Conservation (phyloP, 2,888 invertebrate genomes). For the Heteromurus nitidus region DNA sequence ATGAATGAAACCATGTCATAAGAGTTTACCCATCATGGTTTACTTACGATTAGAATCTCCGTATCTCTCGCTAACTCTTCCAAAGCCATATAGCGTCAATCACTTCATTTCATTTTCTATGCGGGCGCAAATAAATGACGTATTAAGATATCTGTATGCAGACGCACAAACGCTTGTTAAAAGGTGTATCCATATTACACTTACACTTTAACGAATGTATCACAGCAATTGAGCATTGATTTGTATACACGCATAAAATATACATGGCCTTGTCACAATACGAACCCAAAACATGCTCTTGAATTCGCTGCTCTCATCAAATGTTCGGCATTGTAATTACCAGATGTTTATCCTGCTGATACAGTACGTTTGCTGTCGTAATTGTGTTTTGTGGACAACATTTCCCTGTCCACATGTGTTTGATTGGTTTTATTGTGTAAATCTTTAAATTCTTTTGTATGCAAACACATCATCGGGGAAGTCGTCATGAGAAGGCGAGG, state of each 20-base stretch:
- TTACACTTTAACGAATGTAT: neutral
- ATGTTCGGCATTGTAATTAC: constrained; percentile 12
- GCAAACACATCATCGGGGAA: neutral
- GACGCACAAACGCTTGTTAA: too few relatives aligned
- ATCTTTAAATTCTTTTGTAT: constrained; percentile 18
- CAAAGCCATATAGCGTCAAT: too few relatives aligned
- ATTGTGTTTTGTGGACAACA: neutral
- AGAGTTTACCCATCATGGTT: neutral
- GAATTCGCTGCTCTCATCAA: constrained; percentile 7
- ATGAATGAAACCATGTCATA: constrained; percentile 8
- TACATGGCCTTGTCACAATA: constrained; percentile 41
- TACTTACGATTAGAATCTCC: neutral
- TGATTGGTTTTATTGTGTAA: constrained; percentile 37
- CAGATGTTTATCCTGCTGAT: neutral
- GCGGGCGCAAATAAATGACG: neutral
- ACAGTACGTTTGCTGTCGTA: neutral
- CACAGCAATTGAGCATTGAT: neutral
- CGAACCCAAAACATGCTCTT: neutral
- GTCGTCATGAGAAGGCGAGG: constrained; percentile 31
- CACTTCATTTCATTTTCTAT: neutral
- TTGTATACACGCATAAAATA: too few relatives aligned
- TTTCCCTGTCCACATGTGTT: constrained; percentile 9
- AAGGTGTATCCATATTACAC: too few relatives aligned
- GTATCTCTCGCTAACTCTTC: too few relatives aligned
- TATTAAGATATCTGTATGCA: constrained; percentile 1